Evolutionary conservation across 1,140 invertebrate species (phyloP).

Genomic region (Hydropsyche tenuis): DNA sequence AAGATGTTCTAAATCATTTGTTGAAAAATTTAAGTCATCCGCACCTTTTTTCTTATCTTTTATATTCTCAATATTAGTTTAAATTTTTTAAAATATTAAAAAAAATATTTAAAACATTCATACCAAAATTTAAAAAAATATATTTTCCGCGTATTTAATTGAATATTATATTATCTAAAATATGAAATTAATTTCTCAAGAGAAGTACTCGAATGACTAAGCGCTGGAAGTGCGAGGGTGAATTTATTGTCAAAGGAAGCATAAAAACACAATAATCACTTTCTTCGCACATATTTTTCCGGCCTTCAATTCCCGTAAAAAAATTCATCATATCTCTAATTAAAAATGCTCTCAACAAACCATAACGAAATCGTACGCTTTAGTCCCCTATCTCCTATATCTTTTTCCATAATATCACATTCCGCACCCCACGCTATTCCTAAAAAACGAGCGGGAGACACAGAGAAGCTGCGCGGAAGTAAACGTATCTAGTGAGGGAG

Average conservation of each 20-base stretch:
- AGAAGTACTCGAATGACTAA: not conserved
- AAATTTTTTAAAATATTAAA: no score
- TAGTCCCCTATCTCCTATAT: constrained; percentile 30
- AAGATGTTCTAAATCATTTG: no score
- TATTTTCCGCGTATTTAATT: not conserved
- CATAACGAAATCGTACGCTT: constrained; percentile 62
- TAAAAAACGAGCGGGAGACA: not conserved
- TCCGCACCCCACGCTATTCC: constrained; percentile 44
- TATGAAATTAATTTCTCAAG: not conserved
- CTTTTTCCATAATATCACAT: constrained; percentile 48
- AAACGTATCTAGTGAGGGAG: no score
- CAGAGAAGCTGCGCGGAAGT: not conserved
- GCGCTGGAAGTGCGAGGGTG: not conserved
- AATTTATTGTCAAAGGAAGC: not conserved
- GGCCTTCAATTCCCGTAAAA: constrained; percentile 38
- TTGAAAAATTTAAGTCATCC: no score
- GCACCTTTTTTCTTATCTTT: no score
- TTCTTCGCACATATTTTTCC: constrained; percentile 17
- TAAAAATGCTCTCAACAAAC: constrained; percentile 65
- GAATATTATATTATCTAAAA: not conserved
- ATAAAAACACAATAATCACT: constrained; percentile 14
- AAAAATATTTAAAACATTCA: no score
- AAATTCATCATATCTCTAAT: constrained; percentile 55
- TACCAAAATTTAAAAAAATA: not conserved
- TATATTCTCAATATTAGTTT: no score